These are phyloP conservation scores for Gastracanthus pulcherrimus DNA, from an alignment of 2,888 invertebrate species.

Conservation along the genomic window DNA sequence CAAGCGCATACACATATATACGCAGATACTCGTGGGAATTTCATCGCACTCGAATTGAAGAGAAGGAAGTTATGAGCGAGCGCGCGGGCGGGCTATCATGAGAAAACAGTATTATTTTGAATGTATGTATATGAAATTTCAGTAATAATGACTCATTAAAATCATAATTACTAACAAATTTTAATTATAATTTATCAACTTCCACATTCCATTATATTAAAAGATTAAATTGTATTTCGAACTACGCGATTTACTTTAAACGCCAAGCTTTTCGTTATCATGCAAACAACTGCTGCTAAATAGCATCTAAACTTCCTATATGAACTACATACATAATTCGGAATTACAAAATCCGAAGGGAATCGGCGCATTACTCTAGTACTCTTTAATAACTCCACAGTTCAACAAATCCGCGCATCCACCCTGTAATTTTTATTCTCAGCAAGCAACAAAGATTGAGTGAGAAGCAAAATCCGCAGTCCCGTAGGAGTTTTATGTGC, in stretches of 20 bases:
- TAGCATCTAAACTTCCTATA: too few species aligned
- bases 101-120: background rate
- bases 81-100: background rate
- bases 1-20: background rate
- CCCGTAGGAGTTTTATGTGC: slow-evolving; percentile 4
- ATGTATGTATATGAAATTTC: background rate
- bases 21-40: background rate
- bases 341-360: background rate
- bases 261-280: background rate
- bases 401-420: too few species aligned
- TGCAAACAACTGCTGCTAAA: background rate
- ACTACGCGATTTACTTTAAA: background rate
- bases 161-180: too few species aligned
- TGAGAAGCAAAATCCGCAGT: background rate
- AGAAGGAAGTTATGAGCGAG: background rate
- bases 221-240: background rate
- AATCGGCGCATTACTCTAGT: background rate
- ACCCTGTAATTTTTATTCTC: too few species aligned
- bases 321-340: too few species aligned
- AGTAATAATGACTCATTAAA: too few species aligned
- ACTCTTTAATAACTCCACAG: background rate
- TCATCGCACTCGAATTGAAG: background rate
- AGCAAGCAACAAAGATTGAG: background rate
- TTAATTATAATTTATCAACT: background rate
- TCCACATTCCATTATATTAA: background rate